Conservation (phyloP, 2,797 vertebrate genomes). For the Acanthornis magna region DNA sequence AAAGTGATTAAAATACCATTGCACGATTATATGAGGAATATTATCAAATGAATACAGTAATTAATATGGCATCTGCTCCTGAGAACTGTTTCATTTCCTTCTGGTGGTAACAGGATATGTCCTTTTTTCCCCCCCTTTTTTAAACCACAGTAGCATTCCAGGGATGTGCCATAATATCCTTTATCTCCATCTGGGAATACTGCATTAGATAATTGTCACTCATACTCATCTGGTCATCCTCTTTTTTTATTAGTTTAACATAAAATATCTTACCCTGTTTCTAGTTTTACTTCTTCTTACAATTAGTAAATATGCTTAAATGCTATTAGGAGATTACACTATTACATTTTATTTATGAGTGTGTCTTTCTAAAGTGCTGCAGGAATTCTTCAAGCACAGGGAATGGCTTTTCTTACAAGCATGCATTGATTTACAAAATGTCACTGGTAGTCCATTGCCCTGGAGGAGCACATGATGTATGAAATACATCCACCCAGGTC, state of each 20-base stretch:
- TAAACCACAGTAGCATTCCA: conserved; percentile 41
- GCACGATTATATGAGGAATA: neutral
- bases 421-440: neutral
- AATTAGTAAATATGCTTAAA: neutral
- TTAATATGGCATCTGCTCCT: conserved; percentile 16
- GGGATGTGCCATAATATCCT: conserved; percentile 53
- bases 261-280: neutral
- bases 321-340: neutral
- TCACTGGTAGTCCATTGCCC: neutral
- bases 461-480: neutral
- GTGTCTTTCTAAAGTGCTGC: neutral
- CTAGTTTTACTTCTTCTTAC: neutral
- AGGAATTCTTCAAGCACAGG: neutral
- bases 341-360: neutral
- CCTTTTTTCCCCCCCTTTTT: fast-evolving
- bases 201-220: neutral
- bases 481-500: neutral
- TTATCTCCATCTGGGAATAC: conserved; percentile 39
- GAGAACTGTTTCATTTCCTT: conserved; percentile 42
- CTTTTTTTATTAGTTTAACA: neutral
- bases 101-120: conserved; percentile 2
- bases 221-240: neutral
- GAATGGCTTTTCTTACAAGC: neutral
- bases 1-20: neutral
- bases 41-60: neutral